Base-by-base conservation (phyloP, 2,113 vertebrate species). In the Takifugu bimaculatus region DNA sequence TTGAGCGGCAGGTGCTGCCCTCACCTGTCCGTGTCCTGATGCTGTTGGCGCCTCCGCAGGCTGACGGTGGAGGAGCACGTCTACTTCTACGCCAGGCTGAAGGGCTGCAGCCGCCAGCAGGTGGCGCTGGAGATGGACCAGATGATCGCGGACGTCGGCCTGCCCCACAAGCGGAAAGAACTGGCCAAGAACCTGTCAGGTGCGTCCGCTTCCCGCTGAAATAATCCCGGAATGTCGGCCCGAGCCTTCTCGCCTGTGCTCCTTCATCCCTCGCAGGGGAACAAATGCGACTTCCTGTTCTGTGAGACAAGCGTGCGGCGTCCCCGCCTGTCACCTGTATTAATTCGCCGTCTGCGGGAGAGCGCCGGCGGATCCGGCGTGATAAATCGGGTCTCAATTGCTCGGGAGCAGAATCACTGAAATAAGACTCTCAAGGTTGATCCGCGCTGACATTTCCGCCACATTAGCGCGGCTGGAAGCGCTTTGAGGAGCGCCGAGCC, bases 31-130 rank as follows among this genome's bases (percentile, higher is more conserved):
- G 2, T 66, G 4, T 0, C 1, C 1, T 59, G 44, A 3, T 42
- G 4, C n/a, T 63, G 32, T 15, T 68, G 50, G 44, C 51, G 6
- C 25, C 52, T 81, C 42, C 39, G 1, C 83, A 99, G 97, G 72
- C 83, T 99, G 73, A 99, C 97, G 2, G 95, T 99, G 2, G 97
- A 98, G 69, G 96, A 99, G 50, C 97, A 98, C 81, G 96, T 99
- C 77, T 99, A 96, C 91, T 99, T 99, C 87, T 99, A 98, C 0
- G 94, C 92, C 29, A 84, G 95, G 15, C 90, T 99, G 44, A 99
- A 99, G 77, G 96, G 97, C 12, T 81, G 87, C 39, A 89, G 92
- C 0, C 78, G 89, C 50, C 90, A 92, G 5, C 89, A 95, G 3
- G 93, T 97, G 76, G 88, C 93, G 64, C 77, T 78, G 0, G 95